Evolutionary conservation across 2,797 vertebrate species (phyloP), one percentile per base, ranked within the genome.

Genomic region (Prunella strophiata): DNA sequence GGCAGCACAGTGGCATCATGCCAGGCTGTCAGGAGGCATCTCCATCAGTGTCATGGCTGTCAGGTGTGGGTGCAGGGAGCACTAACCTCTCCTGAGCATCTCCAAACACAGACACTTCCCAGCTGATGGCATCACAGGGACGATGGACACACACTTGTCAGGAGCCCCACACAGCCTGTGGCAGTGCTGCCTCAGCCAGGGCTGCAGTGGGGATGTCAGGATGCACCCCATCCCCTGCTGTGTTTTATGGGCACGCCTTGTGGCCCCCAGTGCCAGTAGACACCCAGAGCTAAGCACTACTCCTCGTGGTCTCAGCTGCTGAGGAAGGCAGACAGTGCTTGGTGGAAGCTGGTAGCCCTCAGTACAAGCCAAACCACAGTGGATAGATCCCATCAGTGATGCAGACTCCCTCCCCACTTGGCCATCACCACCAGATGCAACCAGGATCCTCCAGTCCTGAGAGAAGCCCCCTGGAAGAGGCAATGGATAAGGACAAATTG

Each of bases 211-310:
- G 36, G 45, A 43, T 21, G 34, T 17, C 0, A 1, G 12, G 11
- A 27, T 29, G 27, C 54, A 38, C 3, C 23, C 30, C 40, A 17
- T 40, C 11, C 59, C 45, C 48, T 55, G 36, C 21, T n/a, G n/a
- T 20, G 72, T 1, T 47, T 26, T 23, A 14, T 4, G 40, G 61
- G 12, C 17, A 59, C 36, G n/a, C 16, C 8, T 1, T 1, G 0
- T 10, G 16, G 50, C 47, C 47, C 43, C 30, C 48, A 62, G 48
- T 6, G 21, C 38, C 59, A n/a, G 25, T 1, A 47, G 36, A 20
- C 48, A 63, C 9, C 20, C 71, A 36, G 5, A 4, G 47, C 25
- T n/a, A n/a, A 58, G n/a, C 26, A 17, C 70, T 3, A 3, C 0
- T 5, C 30, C 47, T 50, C 8, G 3, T 0, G 4, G 0, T 1